Evolutionary conservation across 2,888 invertebrate species (phyloP).

Genomic region (Nemotelus nigrinus): DNA sequence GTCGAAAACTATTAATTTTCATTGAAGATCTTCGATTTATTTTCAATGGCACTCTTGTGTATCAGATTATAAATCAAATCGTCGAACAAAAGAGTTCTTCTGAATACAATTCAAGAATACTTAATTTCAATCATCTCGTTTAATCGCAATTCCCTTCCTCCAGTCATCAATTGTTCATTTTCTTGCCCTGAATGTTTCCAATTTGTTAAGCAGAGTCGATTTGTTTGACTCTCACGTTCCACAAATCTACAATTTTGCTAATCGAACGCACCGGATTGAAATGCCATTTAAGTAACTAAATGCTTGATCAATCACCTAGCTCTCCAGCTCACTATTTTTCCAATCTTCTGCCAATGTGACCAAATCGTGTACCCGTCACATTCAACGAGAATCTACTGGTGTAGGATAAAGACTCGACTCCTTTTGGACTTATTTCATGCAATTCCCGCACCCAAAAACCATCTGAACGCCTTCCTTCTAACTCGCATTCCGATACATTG

Average conservation of each 20-base stretch:
- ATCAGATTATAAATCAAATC: too few relatives aligned
- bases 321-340: background rate
- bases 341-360: background rate
- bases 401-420: constrained; percentile 1
- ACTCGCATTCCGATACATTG: background rate
- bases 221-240: constrained; percentile 27
- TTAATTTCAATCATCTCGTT: too few relatives aligned
- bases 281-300: background rate
- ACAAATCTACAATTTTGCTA: background rate
- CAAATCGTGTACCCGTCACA: background rate
- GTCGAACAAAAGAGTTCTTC: too few relatives aligned
- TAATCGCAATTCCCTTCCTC: too few relatives aligned
- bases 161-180: background rate
- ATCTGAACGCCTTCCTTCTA: background rate
- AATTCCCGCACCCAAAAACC: background rate
- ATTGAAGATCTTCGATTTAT: too few relatives aligned
- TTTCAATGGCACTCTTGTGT: too few relatives aligned
- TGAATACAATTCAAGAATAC: too few relatives aligned
- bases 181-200: constrained; percentile 8
- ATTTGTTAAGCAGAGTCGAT: constrained; percentile 23
- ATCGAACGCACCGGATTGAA: background rate
- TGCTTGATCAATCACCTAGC: background rate
- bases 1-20: too few relatives aligned
- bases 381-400: background rate
- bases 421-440: constrained; percentile 21